Evolutionary conservation across 2,113 vertebrate genomes (phyloP).

Genomic region (Hassar affinis): DNA sequence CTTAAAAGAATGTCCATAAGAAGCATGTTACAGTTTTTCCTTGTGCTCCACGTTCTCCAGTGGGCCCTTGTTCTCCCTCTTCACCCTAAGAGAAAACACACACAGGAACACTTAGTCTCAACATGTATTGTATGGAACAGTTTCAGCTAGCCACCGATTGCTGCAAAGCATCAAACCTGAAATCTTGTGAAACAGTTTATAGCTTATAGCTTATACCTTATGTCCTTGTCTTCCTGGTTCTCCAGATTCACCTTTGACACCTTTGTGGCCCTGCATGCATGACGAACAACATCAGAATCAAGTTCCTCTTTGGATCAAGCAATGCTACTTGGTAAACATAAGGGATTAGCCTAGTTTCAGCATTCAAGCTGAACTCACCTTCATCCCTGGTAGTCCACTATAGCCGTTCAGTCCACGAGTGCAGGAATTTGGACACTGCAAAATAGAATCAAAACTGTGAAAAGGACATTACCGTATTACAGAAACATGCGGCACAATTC

Average conservation of each 20-base stretch:
- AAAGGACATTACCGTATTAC: conserved; percentile 50
- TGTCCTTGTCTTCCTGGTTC: conserved; percentile 97
- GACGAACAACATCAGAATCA: conserved; percentile 7
- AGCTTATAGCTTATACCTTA: conserved; percentile 76
- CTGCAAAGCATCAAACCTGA: not conserved
- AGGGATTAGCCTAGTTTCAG: not conserved
- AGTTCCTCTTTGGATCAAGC: not conserved
- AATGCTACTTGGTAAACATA: not conserved
- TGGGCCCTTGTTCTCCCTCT: conserved; percentile 85
- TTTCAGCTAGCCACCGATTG: too few species aligned
- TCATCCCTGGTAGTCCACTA: conserved; percentile 89
- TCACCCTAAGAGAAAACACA: conserved; percentile 77
- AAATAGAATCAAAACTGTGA: conserved; percentile 61
- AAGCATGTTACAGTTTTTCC: conserved; percentile 89
- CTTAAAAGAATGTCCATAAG: not conserved
- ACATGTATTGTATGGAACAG: not conserved
- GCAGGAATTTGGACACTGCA: conserved; percentile 90
- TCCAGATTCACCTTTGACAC: conserved; percentile 89
- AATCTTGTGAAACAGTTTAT: not conserved
- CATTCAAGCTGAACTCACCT: conserved; percentile 72
- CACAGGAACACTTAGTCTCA: not conserved
- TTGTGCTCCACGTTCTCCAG: conserved; percentile 84
- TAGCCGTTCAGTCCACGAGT: conserved; percentile 81
- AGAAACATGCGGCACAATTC: not conserved
- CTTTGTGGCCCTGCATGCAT: conserved; percentile 87